Evolutionary conservation across 2,113 vertebrate species (phyloP).

Genomic region (Lophura nycthemera): DNA sequence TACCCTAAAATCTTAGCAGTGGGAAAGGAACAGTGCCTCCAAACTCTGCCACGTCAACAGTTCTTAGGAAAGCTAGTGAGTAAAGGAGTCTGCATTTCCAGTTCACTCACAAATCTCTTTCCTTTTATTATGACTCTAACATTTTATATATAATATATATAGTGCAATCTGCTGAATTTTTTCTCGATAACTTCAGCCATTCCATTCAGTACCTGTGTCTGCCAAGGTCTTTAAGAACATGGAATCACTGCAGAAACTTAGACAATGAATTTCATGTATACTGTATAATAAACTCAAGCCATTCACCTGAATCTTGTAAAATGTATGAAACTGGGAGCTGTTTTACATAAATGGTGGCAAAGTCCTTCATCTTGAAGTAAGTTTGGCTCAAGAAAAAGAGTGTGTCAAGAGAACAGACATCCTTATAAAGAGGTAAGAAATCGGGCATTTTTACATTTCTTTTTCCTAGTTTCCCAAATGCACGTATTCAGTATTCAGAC

Average conservation of each 20-base stretch:
- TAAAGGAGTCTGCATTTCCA: neutral
- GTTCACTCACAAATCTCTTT: accelerated
- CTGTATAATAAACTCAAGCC: neutral
- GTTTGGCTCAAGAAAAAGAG: neutral
- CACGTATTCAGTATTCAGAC: conserved; percentile 7
- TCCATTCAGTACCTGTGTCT: neutral
- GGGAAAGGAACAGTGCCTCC: neutral
- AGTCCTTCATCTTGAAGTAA: neutral
- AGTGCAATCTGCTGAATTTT: neutral
- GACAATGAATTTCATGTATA: neutral
- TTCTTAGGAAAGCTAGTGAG: neutral
- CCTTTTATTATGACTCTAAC: neutral
- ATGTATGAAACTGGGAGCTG: neutral
- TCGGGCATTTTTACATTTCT: neutral
- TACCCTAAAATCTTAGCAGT: neutral
- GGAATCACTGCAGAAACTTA: neutral
- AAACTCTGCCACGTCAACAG: neutral
- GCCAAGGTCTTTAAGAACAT: neutral
- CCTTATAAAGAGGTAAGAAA: neutral
- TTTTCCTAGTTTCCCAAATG: conserved; percentile 28
- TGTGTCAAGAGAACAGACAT: neutral
- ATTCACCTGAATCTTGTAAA: neutral
- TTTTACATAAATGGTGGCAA: neutral
- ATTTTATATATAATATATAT: neutral
- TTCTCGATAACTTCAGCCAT: neutral